Evolutionary conservation across 2,113 vertebrate genomes (phyloP).

Genomic region (Cariama cristata): DNA sequence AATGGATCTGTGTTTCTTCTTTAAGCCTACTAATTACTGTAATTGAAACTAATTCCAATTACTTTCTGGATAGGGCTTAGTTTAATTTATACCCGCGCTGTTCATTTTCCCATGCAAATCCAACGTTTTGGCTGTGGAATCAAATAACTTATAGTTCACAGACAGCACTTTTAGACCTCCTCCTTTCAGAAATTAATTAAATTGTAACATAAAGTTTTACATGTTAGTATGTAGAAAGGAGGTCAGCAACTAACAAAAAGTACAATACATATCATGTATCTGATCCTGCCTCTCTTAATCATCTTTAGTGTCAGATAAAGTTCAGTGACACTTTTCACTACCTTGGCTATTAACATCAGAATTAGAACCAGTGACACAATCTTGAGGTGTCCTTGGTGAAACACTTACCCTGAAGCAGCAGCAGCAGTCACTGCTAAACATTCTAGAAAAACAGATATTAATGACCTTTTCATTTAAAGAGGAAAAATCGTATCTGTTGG

Average conservation of each 20-base stretch:
- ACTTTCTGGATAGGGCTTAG: background rate
- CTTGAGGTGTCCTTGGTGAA: background rate
- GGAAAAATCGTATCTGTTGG: background rate
- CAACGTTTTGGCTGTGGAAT: background rate
- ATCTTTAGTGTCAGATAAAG: background rate
- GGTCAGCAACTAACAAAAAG: background rate
- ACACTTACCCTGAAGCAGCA: background rate
- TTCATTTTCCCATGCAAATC: conserved; percentile 29
- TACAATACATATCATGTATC: background rate
- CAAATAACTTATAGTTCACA: background rate
- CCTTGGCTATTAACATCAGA: background rate
- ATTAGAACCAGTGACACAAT: background rate
- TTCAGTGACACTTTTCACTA: background rate
- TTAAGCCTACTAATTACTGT: background rate
- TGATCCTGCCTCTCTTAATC: background rate
- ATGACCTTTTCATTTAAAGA: background rate
- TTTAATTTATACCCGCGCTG: background rate
- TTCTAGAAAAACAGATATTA: background rate
- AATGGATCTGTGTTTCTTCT: background rate
- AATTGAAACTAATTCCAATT: background rate
- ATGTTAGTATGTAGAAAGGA: background rate
- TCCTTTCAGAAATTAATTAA: conserved; percentile 27
- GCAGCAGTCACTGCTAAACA: background rate
- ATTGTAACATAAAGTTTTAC: background rate
- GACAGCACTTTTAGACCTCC: background rate